phyloP scores from a whole-genome alignment of 2,888 invertebrate genomes.

The Andrena praecox region DNA sequence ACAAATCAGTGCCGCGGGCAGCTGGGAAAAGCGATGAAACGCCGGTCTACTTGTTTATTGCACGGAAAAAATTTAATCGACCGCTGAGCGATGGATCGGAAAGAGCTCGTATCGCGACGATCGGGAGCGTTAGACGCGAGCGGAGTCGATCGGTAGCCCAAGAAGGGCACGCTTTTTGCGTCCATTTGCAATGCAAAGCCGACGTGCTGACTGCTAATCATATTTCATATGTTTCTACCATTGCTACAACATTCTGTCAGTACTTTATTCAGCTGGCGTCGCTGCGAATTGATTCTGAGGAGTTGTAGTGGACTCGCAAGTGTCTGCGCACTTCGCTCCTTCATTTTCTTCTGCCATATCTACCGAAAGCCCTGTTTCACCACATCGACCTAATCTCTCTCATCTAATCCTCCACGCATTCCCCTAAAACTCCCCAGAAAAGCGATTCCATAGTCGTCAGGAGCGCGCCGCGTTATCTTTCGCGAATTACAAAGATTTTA shows the following conservation, averaged over 20 bases:
- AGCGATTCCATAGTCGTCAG: background rate
- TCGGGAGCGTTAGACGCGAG: constrained; percentile 18
- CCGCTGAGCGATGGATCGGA: constrained; percentile 30
- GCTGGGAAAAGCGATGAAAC: constrained; percentile 38
- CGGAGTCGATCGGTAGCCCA: constrained; percentile 36
- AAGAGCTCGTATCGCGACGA: constrained; percentile 30
- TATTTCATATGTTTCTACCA: constrained; percentile 5
- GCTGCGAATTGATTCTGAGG: background rate
- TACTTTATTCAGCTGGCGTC: background rate
- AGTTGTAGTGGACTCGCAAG: background rate
- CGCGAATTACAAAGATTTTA: background rate
- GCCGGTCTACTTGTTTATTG: constrained; percentile 22
- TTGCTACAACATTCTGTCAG: constrained; percentile 16
- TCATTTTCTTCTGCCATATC: too few relatives aligned
- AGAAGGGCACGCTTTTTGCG: constrained; percentile 33
- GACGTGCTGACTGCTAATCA: constrained; percentile 21
- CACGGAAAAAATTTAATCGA: constrained; percentile 27
- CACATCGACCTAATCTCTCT: too few relatives aligned
- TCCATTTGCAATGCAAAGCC: constrained; percentile 42
- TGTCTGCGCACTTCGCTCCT: too few relatives aligned
- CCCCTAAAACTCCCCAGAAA: background rate
- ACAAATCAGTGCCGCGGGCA: constrained; percentile 29
- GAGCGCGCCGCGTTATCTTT: background rate
- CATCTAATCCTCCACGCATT: too few relatives aligned
- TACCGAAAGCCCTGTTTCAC: too few relatives aligned